Evolutionary conservation across 1,140 invertebrate genomes (phyloP).

Genomic region (Pissodes strobi): DNA sequence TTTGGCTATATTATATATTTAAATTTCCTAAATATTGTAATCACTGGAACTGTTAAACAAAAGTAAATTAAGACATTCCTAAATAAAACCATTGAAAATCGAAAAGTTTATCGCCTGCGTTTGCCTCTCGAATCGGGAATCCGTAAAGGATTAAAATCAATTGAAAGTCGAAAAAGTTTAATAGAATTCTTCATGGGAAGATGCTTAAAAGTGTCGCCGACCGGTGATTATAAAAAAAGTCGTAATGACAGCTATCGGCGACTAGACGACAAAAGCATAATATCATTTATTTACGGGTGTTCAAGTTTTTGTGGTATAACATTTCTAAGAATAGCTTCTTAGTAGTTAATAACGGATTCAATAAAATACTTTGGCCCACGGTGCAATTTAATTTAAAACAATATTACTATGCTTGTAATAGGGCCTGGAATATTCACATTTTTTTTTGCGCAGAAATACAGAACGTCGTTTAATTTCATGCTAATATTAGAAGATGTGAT

Average conservation of each 20-base stretch:
- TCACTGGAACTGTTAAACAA: too few relatives aligned
- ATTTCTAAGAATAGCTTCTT: too few relatives aligned
- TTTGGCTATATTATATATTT: too few relatives aligned
- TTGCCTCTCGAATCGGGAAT: constrained; percentile 8
- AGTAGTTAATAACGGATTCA: too few relatives aligned
- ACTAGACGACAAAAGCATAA: constrained; percentile 1
- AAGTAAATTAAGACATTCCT: constrained; percentile 16
- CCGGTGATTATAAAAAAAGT: not conserved
- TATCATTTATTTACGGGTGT: not conserved
- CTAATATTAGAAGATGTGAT: too few relatives aligned
- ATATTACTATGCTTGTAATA: too few relatives aligned
- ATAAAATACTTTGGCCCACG: too few relatives aligned
- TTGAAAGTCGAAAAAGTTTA: constrained; percentile 10
- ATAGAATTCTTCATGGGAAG: constrained; percentile 22
- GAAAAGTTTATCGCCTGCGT: not conserved
- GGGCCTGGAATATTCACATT: too few relatives aligned
- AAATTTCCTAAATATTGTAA: too few relatives aligned
- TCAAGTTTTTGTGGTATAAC: not conserved
- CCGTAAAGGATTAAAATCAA: constrained; percentile 18
- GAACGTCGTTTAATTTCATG: too few relatives aligned
- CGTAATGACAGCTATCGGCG: constrained; percentile 1
- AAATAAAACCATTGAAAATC: constrained; percentile 14
- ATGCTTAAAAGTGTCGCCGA: constrained; percentile 19
- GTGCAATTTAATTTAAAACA: too few relatives aligned
- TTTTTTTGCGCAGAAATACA: too few relatives aligned